phyloP scores from a whole-genome alignment of 2,797 vertebrate species.

The Clarias fuscus region DNA sequence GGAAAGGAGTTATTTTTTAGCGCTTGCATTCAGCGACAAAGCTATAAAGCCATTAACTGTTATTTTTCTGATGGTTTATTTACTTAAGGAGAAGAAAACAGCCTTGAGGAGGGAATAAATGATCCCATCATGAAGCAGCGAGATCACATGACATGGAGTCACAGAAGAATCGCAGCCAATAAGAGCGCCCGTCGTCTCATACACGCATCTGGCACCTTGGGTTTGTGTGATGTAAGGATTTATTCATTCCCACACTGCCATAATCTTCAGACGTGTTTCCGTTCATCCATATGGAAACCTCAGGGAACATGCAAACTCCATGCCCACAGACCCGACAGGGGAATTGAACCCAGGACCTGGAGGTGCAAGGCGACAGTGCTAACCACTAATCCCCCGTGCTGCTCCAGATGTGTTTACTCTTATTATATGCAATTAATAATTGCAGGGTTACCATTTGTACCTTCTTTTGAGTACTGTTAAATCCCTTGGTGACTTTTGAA shows the following conservation, averaged over 20 bases:
- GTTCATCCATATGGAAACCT: too few species aligned
- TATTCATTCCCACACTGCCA: not conserved
- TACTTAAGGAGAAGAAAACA: not conserved
- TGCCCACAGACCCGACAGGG: too few species aligned
- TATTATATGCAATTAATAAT: not conserved
- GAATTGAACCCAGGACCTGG: too few species aligned
- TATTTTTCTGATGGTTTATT: conserved; percentile 15
- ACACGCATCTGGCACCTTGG: not conserved
- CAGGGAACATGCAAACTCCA: too few species aligned
- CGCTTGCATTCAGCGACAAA: not conserved
- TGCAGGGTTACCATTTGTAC: not conserved
- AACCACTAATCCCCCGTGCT: too few species aligned
- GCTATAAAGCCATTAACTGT: conserved; percentile 9
- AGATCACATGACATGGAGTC: not conserved
- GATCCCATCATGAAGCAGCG: not conserved
- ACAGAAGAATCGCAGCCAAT: not conserved
- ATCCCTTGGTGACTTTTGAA: too few species aligned
- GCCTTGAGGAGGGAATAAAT: conserved; percentile 6
- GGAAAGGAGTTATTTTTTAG: not conserved
- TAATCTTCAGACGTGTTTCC: not conserved
- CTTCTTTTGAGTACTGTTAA: too few species aligned
- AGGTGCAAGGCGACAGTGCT: too few species aligned
- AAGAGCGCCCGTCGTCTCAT: not conserved
- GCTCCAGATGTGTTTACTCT: too few species aligned
- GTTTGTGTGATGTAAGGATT: not conserved